Base-by-base conservation (phyloP, 2,888 invertebrate genomes). In the Sinelater perroti region DNA sequence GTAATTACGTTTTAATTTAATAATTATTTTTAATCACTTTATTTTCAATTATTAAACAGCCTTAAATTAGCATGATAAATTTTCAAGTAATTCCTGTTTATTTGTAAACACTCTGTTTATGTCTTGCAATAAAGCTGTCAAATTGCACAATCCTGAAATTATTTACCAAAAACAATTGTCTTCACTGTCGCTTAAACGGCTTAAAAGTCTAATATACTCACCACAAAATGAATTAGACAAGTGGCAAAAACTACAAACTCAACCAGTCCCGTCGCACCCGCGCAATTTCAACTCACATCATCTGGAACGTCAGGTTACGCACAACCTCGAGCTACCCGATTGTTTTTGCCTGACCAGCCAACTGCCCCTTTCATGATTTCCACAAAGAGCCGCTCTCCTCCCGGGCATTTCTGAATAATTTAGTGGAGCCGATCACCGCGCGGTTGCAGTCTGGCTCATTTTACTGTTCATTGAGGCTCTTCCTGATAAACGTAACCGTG, bases 401-500 rank as follows among this genome's bases (percentile, higher is more conserved):
- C 11, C 30, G 21, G 21, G 40, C 55, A 55, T 55, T 26, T 28
- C 40, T 58, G 58, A 52, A 47, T 58, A 53, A 40, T 58, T 53
- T 21, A 36, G n/a, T 14, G 42, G 10, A 52, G 40, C 20, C 30
- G 57, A 62, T 58, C 56, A 62, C 62, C 52, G 57, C 47, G 49
- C 52, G 18, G 45, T 44, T 38, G 46, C 55, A 50, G 24, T 40
- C 50, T 50, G 20, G 55, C 54, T 56, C 60, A 61, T 60, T 60
- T 62, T 56, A 60, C 44, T 54, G 55, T 56, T 58, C 40, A 56
- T 60, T 58, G 45, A 54, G 55, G 24, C 42, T 45, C 33, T 54
- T 53, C n/a, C 31, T 30, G 31, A 54, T 50, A 64, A 64, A 64
- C 64, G 55, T 64, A 40, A 51, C 62, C 62, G 61, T 64, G 45